Base-by-base conservation (phyloP, 2,797 vertebrate genomes). In the Mormyrus hasselquistii region DNA sequence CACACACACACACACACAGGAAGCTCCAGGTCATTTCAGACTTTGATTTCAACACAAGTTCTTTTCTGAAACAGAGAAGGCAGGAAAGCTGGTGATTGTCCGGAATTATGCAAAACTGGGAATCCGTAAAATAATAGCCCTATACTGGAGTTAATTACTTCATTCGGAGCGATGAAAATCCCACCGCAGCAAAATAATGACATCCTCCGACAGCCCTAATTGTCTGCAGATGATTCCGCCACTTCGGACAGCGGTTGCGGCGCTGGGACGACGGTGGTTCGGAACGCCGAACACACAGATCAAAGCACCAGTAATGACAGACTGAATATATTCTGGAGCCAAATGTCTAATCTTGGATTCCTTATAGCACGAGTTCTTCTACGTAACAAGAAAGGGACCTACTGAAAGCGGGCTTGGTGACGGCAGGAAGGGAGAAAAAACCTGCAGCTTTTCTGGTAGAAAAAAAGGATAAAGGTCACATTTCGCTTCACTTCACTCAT, bases 321-420 rank as follows among this genome's bases (percentile, higher is more conserved):
- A 86, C 19, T 9, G 50, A 87, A 62, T 76, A 85, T 47, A 76
- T 55, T 88, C 87, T 22, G 89, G 88, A 84, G 85, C 90, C 90
- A 89, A 91, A 88, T 76, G 86, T 90, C 90, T 87, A 87, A 89
- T 89, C 88, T 89, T 57, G 91, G 89, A 91, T 91, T 91, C 89
- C 86, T 88, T 89, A 85, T 90, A 88, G 87, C 89, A 88, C 69
- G 5, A 55, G 49, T 86, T 88, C 53, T 82, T 88, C 87, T 29
- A 76, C 50, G 52, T 53, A 22, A 90, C 91, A 94, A 94, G 92
- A 94, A 93, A 73, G 88, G 55, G 82, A 89, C 89, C 3, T 89
- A 89, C 90, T 92, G 92, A 92, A 76, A 41, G 34, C 14, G 6
- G 34, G 12, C 69, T 38, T 14, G 88, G 91, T 91, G 93, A 92